Base-by-base conservation (phyloP, 2,113 vertebrate genomes). In the Hepsetus odoe region DNA sequence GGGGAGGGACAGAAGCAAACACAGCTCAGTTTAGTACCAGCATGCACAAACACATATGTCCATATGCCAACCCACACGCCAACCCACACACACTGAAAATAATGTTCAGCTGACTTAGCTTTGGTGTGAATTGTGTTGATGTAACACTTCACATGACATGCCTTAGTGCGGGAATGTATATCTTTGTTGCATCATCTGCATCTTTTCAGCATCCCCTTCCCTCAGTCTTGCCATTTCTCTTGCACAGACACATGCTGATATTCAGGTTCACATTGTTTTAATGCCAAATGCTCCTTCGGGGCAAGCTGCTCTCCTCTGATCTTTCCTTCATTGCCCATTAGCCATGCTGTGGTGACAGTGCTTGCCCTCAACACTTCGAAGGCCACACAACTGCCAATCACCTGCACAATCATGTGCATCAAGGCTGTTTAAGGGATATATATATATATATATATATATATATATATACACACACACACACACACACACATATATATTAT, bases 321-420 rank as follows among this genome's bases (percentile, higher is more conserved):
- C 88, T 86, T 89, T 85, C 90, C 85, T 88, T 83, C 68, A 86
- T 92, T 90, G 61, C 88, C 85, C 87, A 87, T 86, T 86, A 89
- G 86, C 80, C 18, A 80, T 77, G 87, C 77, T 68, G 77, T 69
- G 85, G 83, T 88, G 85, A 88, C 6, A 78, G 49, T 59, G 40
- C 62, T 88, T 90, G 87, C 84, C 89, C 88, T 87, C 90, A 87
- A 81, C 76, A 55, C 59, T 61, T 46, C 6, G 7, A 28, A 22
- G 79, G 9, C 82, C 77, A 83, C 85, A 85, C 76, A 80, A 82
- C 84, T 86, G 84, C 51, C 51, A 55, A 55, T 55, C 32, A 66
- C 42, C 51, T 80, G 82, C 74, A n/a, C 69, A 73, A 77, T 80
- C 79, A 76, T 12, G 42, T 28, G 10, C 40, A 74, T 42, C 33